phyloP scores from a whole-genome alignment of 1,140 invertebrate genomes.

The Oedothorax gibbosus region DNA sequence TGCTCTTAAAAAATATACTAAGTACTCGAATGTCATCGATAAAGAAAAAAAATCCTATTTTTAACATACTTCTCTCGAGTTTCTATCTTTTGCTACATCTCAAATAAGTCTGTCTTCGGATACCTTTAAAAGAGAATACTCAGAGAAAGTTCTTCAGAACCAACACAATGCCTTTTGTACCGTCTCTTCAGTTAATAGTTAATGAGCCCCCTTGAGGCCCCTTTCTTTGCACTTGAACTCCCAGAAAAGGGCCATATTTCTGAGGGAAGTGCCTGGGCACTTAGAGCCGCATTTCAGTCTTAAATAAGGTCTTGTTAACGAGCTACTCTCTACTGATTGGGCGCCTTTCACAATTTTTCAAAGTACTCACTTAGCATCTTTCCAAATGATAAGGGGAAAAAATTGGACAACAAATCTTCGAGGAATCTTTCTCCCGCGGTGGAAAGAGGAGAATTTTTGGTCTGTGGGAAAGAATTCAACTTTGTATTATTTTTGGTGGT shows the following conservation, averaged over 20 bases:
- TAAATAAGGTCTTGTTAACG: slow-evolving; percentile 14
- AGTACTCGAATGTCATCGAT: too few relatives aligned
- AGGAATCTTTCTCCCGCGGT: background rate
- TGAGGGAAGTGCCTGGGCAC: background rate
- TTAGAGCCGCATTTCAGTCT: background rate
- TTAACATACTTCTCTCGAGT: too few relatives aligned
- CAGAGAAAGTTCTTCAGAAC: too few relatives aligned
- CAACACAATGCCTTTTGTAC: background rate
- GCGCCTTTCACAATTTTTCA: slow-evolving; percentile 1
- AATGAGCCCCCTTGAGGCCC: background rate
- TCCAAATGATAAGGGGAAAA: slow-evolving; percentile 21
- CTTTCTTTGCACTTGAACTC: background rate
- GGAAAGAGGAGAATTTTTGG: slow-evolving; percentile 13
- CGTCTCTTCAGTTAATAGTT: background rate
- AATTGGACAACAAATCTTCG: slow-evolving; percentile 22
- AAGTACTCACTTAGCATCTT: slow-evolving; percentile 30
- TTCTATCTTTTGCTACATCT: too few relatives aligned
- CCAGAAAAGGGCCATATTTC: background rate
- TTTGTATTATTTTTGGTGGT: too few relatives aligned
- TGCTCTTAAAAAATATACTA: too few relatives aligned
- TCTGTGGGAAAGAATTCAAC: too few relatives aligned
- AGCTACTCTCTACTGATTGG: slow-evolving; percentile 29
- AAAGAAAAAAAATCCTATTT: too few relatives aligned
- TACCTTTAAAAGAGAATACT: too few relatives aligned
- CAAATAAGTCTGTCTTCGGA: too few relatives aligned